Evolutionary conservation across 2,888 invertebrate species (phyloP), one percentile per base, ranked within the genome.

Genomic region (Idaea dimidiata): DNA sequence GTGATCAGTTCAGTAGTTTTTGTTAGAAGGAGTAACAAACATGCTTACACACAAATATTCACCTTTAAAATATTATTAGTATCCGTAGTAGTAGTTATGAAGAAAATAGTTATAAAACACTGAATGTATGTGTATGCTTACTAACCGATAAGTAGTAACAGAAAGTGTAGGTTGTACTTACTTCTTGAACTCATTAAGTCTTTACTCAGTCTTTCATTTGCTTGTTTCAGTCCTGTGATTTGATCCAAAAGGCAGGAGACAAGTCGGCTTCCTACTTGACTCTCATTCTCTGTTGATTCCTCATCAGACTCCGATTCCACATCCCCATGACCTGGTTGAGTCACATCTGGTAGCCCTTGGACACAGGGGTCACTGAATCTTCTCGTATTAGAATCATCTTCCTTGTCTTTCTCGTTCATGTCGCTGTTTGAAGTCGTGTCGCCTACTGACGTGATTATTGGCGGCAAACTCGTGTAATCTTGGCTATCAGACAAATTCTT

Each of bases 111-210:
- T 5, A 24, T 24, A 24, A 1, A 24, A 24, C 5, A 24, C 24
- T 24, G 24, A 24, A 24, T 24, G 5, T 24, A 3, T 24, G 24
- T 24, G 5, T 5, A 24, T 1, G 1, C 3, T 24, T 24, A 24
- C 24, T 24, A 24, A 62, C 60, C 53, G 62, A 62, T 62, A 54
- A 16, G 31, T 43, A 59, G 58, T 60, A 60, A 56, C 53, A 58
- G 32, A 62, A 24, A 54, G 17, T 53, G 53, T 53, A n/a, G 54
- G 54, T 66, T 68, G 66, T 60, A 69, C 83, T 86, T 91, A 92
- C 95, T 94, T 93, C 95, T 95, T 64, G 96, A 94, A 76, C 96
- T 95, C 77, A 94, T 94, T 73, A 97, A 93, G 81, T 96, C 96
- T 81, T 95, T 94, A 77, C 94, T 95, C 78, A 97, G 93, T 90